Evolutionary conservation across 2,888 invertebrate genomes (phyloP).

Genomic region (Callyntrura guangdongensis): DNA sequence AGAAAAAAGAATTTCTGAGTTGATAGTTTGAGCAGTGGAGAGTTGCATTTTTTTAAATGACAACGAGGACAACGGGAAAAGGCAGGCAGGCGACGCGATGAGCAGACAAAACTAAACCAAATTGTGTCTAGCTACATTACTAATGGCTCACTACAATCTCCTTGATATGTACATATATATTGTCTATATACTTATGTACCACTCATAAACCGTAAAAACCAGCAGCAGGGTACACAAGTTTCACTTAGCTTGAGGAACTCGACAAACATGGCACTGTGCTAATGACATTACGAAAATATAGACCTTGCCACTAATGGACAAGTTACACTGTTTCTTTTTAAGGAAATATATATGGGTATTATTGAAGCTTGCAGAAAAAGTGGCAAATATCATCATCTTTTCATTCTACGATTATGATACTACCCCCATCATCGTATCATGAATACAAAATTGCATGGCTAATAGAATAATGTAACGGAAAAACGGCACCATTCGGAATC

Average conservation of each 20-base stretch:
- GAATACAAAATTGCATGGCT: conserved; percentile 44
- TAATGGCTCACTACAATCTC: conserved; percentile 26
- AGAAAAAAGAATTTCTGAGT: conserved; percentile 20
- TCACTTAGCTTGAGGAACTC: conserved; percentile 28
- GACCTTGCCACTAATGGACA: conserved; percentile 61
- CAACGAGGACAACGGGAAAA: conserved; percentile 6
- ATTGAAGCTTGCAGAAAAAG: conserved; percentile 60
- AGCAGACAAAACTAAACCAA: background rate
- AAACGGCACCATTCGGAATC: background rate
- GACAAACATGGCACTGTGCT: conserved; percentile 48
- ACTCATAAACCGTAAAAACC: background rate
- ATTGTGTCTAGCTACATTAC: background rate
- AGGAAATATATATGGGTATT: conserved; percentile 58
- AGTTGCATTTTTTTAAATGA: conserved; percentile 58
- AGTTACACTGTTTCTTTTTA: background rate
- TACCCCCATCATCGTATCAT: conserved; percentile 22
- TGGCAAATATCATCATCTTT: conserved; percentile 56
- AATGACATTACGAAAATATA: conserved; percentile 65
- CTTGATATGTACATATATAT: too few species aligned
- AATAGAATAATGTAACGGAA: conserved; percentile 23
- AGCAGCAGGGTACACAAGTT: background rate
- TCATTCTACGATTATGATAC: conserved; percentile 56
- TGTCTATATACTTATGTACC: too few species aligned
- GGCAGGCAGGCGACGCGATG: background rate
- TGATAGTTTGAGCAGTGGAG: conserved; percentile 38